phyloP scores from a whole-genome alignment of 2,888 invertebrate species.

The Parthenolecanium corni region DNA sequence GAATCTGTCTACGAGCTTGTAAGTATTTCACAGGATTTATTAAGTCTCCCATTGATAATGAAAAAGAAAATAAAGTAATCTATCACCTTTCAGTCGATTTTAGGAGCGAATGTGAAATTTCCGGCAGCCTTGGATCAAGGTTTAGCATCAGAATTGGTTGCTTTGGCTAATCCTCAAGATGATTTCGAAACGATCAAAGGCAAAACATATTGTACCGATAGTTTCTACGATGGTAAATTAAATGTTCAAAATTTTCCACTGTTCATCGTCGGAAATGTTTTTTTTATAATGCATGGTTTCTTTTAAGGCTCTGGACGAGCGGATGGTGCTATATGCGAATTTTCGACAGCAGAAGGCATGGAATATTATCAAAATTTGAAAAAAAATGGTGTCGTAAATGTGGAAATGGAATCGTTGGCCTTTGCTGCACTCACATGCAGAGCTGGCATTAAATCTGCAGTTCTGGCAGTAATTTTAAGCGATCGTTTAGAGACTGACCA shows the following conservation, averaged over 20 bases:
- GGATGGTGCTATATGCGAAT: conserved; percentile 95
- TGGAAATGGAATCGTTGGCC: conserved; percentile 92
- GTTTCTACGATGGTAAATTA: conserved; percentile 84
- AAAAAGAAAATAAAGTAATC: background rate
- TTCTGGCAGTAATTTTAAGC: conserved; percentile 82
- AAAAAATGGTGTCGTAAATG: conserved; percentile 75
- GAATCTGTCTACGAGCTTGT: conserved; percentile 74
- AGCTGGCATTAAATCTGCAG: conserved; percentile 82
- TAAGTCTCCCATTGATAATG: background rate
- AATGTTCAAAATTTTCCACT: background rate
- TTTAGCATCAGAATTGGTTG: conserved; percentile 67
- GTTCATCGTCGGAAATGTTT: too few relatives aligned
- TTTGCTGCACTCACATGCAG: conserved; percentile 89
- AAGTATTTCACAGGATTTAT: conserved; percentile 36
- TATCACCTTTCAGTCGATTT: conserved; percentile 52
- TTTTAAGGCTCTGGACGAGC: conserved; percentile 77
- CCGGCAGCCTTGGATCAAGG: conserved; percentile 73
- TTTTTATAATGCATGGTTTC: too few relatives aligned
- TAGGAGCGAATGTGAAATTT: conserved; percentile 69
- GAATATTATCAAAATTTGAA: conserved; percentile 65
- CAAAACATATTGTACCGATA: conserved; percentile 91
- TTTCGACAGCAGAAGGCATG: conserved; percentile 76
- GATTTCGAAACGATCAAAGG: conserved; percentile 80
- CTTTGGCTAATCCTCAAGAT: conserved; percentile 60
- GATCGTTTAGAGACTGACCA: conserved; percentile 91